A percentile compares a stretch with the other conserved stretches of the same genome.
These are phyloP conservation scores for Hippasteria phrygiana DNA, from an alignment of 53 echinoderm and acorn worm genomes.

Conservation along the genomic window DNA sequence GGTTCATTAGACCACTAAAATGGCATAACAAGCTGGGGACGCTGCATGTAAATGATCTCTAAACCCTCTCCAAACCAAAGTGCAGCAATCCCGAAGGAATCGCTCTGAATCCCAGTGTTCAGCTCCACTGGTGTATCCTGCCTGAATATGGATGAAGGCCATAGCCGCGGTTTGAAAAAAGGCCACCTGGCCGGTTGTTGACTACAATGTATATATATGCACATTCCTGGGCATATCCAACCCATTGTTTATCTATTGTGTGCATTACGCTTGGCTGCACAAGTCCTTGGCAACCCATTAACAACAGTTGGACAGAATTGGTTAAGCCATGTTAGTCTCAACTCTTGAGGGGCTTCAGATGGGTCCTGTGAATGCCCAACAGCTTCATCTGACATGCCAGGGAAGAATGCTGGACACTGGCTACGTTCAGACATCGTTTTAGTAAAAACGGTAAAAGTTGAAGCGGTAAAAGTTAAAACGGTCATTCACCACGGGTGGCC, in stretches of 20 bases:
- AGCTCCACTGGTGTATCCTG: neutral
- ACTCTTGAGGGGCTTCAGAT: constrained; percentile 16
- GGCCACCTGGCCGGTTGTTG: no score
- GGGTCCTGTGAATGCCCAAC: constrained; percentile 3
- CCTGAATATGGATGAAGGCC: no score
- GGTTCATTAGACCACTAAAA: constrained; percentile 30
- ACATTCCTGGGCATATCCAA: no score
- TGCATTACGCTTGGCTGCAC: no score
- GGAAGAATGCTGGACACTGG: constrained; percentile 9
- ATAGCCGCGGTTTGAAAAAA: no score
- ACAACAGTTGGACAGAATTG: no score
- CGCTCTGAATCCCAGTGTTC: neutral
- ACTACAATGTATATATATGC: no score
- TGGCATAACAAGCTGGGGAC: constrained; percentile 16
- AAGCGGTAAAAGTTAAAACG: no score
- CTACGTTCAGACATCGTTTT: neutral
- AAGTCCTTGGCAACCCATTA: no score
- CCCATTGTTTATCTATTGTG: no score
- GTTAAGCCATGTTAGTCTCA: neutral
- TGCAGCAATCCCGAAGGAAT: neutral
- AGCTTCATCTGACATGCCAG: constrained; percentile 43
- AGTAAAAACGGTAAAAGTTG: no score
- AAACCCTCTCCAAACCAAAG: constrained; percentile 1
- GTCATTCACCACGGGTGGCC: no score
- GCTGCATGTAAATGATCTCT: neutral